Conservation (phyloP, 2,888 invertebrate species). For the Xiphydria camelus region DNA sequence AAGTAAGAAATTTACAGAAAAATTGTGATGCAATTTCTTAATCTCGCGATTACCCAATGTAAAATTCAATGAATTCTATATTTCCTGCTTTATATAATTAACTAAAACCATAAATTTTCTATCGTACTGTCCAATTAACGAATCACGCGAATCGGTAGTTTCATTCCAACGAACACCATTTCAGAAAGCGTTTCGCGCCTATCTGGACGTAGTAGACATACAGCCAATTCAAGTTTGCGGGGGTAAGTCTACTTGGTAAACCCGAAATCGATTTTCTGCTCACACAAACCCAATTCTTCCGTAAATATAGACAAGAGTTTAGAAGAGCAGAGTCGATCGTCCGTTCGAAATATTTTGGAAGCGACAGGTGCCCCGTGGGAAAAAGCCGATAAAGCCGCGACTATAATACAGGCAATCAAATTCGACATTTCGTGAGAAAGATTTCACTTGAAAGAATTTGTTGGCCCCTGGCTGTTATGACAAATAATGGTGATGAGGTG, state of each 20-base stretch:
- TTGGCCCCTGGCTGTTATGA: neutral
- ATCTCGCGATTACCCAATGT: slow-evolving; percentile 3
- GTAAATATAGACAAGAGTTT: neutral
- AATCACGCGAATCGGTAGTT: neutral
- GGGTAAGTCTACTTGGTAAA: slow-evolving; percentile 21
- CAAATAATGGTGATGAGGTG: neutral
- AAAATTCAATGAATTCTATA: neutral
- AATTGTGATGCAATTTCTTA: neutral
- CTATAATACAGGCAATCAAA: slow-evolving; percentile 42
- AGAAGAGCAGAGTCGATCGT: slow-evolving; percentile 28
- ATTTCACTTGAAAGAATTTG: too few species aligned
- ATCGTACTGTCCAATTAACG: too few species aligned
- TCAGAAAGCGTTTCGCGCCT: slow-evolving; percentile 42
- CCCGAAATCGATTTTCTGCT: neutral
- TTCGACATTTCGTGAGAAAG: neutral
- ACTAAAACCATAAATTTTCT: neutral
- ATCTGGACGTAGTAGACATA: slow-evolving; percentile 36
- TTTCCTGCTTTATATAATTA: slow-evolving; percentile 1
- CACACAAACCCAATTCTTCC: slow-evolving; percentile 6
- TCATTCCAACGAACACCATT: neutral
- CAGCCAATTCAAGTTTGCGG: slow-evolving; percentile 23
- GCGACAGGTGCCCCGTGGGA: slow-evolving; percentile 31
- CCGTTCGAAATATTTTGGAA: slow-evolving; percentile 37
- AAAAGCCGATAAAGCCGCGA: slow-evolving; percentile 38
- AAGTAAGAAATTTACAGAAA: too few species aligned